Conservation (phyloP, 2,797 vertebrate genomes). For the Orientallactaga sibirica region DNA sequence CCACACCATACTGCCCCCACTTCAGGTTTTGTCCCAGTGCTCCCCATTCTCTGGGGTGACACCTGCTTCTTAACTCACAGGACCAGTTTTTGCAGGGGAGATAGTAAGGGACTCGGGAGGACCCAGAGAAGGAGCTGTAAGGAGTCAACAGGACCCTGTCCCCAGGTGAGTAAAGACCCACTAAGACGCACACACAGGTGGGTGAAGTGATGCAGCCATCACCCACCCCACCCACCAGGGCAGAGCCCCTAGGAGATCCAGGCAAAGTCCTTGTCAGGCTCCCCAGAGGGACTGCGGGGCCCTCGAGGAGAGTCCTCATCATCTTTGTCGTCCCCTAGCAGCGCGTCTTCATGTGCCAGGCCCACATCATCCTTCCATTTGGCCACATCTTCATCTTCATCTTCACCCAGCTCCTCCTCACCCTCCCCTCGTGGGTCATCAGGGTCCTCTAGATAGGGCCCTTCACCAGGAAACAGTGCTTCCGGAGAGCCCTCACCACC, state of each 20-base stretch:
- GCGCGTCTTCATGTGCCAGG: conserved; percentile 90
- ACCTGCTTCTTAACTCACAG: conserved; percentile 66
- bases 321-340: conserved; percentile 95
- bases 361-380: conserved; percentile 96
- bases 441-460: conserved; percentile 90
- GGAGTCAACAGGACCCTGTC: neutral
- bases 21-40: neutral
- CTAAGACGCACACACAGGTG: neutral
- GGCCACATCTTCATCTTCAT: conserved; percentile 93
- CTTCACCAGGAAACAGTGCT: conserved; percentile 92
- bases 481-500: conserved; percentile 94
- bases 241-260: conserved; percentile 94
- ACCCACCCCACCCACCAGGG: neutral
- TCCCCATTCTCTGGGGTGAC: conserved; percentile 17
- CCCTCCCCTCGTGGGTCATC: conserved; percentile 92
- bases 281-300: conserved; percentile 90
- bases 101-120: neutral
- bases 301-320: conserved; percentile 93
- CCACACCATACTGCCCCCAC: neutral
- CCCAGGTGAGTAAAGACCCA: neutral
- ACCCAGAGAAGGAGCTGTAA: neutral
- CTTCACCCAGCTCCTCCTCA: conserved; percentile 92
- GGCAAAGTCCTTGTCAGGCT: conserved; percentile 95
- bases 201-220: neutral
- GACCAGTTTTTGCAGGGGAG: conserved; percentile 45